These are phyloP conservation scores for Pocillopora verrucosa DNA, from an alignment of 64 coral and sea anemone genomes.

Conservation along the genomic window DNA sequence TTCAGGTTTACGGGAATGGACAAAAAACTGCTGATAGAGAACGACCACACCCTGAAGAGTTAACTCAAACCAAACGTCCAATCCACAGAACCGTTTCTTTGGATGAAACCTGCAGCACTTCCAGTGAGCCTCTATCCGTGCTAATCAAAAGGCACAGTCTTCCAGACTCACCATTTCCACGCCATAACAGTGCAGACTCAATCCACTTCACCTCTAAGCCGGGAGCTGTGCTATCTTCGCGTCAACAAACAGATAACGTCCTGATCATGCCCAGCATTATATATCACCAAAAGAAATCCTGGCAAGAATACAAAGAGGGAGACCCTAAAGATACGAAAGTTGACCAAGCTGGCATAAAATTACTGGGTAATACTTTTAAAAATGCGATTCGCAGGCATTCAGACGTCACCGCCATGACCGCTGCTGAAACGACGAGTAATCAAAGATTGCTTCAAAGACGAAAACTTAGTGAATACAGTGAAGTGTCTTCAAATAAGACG, in stretches of 20 bases:
- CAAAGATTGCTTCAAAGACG: background rate
- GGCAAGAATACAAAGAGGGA: background rate
- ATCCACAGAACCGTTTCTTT: background rate
- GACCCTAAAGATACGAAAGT: too few species aligned
- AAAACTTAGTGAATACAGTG: background rate
- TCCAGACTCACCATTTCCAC: background rate
- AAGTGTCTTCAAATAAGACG: background rate
- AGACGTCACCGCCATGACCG: background rate
- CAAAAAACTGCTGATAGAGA: background rate
- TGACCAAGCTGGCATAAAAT: background rate
- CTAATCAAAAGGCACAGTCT: background rate
- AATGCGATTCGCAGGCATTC: background rate
- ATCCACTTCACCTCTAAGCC: background rate
- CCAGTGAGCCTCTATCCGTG: background rate
- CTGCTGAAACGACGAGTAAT: background rate
- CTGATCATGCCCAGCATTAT: background rate
- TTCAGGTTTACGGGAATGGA: background rate
- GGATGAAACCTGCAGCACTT: background rate
- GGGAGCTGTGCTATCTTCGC: background rate
- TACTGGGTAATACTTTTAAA: background rate
- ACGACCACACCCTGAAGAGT: background rate
- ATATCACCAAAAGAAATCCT: background rate
- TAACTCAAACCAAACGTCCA: background rate
- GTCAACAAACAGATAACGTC: background rate
- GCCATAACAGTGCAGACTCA: background rate